These are phyloP conservation scores for Cyphomyrmex costatus DNA, from an alignment of 1,140 invertebrate genomes.

Conservation along the genomic window DNA sequence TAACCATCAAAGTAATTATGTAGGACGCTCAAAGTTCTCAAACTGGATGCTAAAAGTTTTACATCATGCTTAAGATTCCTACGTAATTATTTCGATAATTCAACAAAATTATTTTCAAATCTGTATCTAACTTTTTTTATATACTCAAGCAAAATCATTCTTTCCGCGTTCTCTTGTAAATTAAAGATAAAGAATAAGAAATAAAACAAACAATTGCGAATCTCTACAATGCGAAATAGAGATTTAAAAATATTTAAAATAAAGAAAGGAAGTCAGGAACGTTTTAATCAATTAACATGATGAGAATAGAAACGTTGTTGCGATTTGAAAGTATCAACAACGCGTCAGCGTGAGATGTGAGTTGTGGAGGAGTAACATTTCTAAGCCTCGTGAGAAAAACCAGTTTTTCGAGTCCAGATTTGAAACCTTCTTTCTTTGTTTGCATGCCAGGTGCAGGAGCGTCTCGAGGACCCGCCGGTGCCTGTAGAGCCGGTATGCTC, in stretches of 20 bases:
- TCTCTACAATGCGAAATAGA: not conserved
- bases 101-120: too few species aligned
- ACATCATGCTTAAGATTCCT: too few species aligned
- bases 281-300: not conserved
- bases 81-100: too few species aligned
- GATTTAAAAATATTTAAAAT: not conserved
- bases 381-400: conserved; percentile 43
- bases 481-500: conserved; percentile 81
- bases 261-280: not conserved
- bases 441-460: conserved; percentile 83
- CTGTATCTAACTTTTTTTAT: too few species aligned
- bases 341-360: not conserved
- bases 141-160: too few species aligned
- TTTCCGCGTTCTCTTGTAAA: too few species aligned
- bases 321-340: not conserved
- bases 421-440: not conserved
- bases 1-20: too few species aligned
- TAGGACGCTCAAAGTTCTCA: too few species aligned
- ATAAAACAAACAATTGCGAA: not conserved
- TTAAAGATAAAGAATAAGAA: conserved; percentile 9
- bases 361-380: not conserved
- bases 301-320: not conserved
- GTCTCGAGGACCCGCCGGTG: conserved; percentile 81
- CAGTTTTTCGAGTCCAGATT: conserved; percentile 44
- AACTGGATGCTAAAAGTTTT: too few species aligned